These are phyloP conservation scores for Papilio demoleus DNA, from an alignment of 2,888 invertebrate species.

Conservation along the genomic window DNA sequence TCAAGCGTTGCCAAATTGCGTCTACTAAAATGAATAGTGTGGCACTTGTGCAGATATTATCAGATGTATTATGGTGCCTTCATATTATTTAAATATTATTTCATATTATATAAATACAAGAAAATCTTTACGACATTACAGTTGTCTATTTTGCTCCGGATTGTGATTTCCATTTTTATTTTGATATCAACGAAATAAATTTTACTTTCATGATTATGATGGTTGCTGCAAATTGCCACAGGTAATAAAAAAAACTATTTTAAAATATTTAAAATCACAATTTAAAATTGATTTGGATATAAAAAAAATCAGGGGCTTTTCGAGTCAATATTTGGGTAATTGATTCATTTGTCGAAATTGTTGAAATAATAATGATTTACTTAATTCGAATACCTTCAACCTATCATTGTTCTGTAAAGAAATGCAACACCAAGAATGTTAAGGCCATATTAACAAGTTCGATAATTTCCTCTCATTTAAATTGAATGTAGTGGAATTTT, in stretches of 20 bases:
- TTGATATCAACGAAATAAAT: too few relatives aligned
- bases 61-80: slow-evolving; percentile 9
- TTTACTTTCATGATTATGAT: too few relatives aligned
- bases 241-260: too few relatives aligned
- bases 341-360: too few relatives aligned
- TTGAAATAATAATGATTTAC: too few relatives aligned
- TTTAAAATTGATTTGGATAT: neutral
- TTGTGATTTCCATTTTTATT: neutral
- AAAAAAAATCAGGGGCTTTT: too few relatives aligned
- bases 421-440: neutral
- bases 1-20: slow-evolving; percentile 38
- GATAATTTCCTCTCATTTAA: neutral
- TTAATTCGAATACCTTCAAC: neutral
- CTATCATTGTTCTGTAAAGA: neutral
- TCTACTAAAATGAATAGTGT: slow-evolving; percentile 34
- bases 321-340: too few relatives aligned
- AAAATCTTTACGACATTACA: neutral
- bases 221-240: too few relatives aligned
- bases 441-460: neutral
- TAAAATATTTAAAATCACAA: too few relatives aligned
- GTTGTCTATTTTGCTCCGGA: neutral
- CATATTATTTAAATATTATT: slow-evolving; percentile 3
- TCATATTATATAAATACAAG: neutral
- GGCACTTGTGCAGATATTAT: slow-evolving; percentile 35
- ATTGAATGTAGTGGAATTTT: neutral